Evolutionary conservation across 2,888 invertebrate species (phyloP), one percentile per base, ranked within the genome.

Genomic region (Platycnemis pennipes): DNA sequence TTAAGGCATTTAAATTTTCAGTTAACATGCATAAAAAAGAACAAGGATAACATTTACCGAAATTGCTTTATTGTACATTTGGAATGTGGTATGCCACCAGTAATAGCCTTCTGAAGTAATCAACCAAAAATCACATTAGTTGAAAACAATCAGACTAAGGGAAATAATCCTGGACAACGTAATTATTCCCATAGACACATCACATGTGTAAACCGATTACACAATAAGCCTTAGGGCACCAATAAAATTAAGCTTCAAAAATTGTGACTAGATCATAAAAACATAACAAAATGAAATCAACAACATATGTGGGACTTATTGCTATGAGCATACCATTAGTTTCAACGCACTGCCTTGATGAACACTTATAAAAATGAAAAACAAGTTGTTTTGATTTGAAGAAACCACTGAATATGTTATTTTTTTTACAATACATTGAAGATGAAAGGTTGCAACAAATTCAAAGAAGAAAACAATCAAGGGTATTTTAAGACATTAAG

Each of bases 61-160:
- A 91, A 56, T 91, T 91, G 63, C 91, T 91, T 91, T 91, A 91
- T 91, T 91, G 91, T 91, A 91, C 91, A 91, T 91, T 91, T 91
- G 91, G 91, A 91, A 91, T 91, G 91, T 91, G 91, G 91, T 91
- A 91, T 91, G 91, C 91, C 91, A 91, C 91, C 63, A 69, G n/a
- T 69, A 63, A 44, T 91, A 44, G 63, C 91, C 91, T 69, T 91
- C 44, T 63, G 63, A 91, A 91, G 63, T 69, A 45, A 69, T 44
- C 89, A 89, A 89, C 89, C 69, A 91, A 91, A 91, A 42, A 91
- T 91, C 91, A 91, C 91, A 91, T 13, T 56, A 91, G 89, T 42
- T 37, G 89, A 89, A 89, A 89, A 89, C 53, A 89, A 44, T 91
- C 91, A 91, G 69, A 42, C 63, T 77, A 56, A 56, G 42, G 91